phyloP scores from a whole-genome alignment of 2,113 vertebrate genomes.

The Elephas maximus region DNA sequence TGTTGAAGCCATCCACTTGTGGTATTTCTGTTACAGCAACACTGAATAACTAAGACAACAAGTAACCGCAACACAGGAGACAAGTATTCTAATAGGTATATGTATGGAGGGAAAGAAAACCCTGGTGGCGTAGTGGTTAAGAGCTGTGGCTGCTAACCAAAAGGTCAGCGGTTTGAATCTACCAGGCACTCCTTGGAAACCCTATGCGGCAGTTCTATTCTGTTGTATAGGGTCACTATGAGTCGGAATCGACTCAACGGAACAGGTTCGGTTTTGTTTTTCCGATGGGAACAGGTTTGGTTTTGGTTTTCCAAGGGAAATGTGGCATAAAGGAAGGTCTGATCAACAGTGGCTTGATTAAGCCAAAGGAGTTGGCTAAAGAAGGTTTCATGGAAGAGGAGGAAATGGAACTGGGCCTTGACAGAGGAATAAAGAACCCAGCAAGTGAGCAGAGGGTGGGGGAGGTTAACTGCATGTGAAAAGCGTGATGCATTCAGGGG shows the following conservation, averaged over 20 bases:
- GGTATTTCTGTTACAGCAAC: too few species aligned
- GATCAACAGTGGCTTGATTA: neutral
- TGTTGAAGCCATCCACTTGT: too few species aligned
- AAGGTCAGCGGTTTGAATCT: too few species aligned
- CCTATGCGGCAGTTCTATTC: too few species aligned
- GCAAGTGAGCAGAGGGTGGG: neutral
- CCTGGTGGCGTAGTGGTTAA: too few species aligned
- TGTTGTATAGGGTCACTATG: too few species aligned
- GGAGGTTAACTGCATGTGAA: neutral
- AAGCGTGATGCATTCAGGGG: neutral
- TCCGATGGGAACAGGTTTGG: too few species aligned
- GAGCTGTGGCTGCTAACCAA: too few species aligned
- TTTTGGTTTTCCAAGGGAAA: neutral
- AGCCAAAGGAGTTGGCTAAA: neutral
- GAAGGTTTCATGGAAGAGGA: neutral
- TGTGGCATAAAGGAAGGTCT: neutral
- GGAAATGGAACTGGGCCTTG: neutral
- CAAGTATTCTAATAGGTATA: neutral
- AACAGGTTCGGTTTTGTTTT: too few species aligned
- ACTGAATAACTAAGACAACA: neutral
- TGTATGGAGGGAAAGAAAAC: too few species aligned
- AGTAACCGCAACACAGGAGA: neutral
- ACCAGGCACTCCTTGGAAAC: too few species aligned
- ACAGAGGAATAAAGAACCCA: neutral
- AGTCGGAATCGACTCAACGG: too few species aligned